phyloP scores from a whole-genome alignment of 2,797 vertebrate species.

The Diplodus sargus region DNA sequence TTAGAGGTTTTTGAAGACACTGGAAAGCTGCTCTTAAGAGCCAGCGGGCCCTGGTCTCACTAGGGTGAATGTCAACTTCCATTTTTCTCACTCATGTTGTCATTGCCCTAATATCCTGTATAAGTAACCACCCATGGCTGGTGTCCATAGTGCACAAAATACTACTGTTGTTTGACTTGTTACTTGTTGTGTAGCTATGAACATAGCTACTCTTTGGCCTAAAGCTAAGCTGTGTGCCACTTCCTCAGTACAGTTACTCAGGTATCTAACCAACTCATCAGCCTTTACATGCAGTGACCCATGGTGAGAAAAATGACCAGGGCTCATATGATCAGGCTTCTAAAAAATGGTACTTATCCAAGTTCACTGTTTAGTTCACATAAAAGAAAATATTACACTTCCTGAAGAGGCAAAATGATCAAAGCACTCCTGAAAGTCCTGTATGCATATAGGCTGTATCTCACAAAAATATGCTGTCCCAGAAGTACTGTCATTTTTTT shows the following conservation, averaged over 20 bases:
- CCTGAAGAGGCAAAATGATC: slow-evolving; percentile 38
- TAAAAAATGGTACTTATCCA: slow-evolving; percentile 26
- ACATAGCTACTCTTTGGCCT: slow-evolving; percentile 65
- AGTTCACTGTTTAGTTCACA: slow-evolving; percentile 44
- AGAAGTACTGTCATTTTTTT: slow-evolving; percentile 48
- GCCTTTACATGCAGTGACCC: slow-evolving; percentile 71
- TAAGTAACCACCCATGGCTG: slow-evolving; percentile 52
- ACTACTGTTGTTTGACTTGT: slow-evolving; percentile 67
- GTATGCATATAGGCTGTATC: slow-evolving; percentile 45
- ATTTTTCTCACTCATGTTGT: slow-evolving; percentile 65
- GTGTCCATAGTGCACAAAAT: slow-evolving; percentile 63
- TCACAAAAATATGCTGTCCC: slow-evolving; percentile 47
- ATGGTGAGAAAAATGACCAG: slow-evolving; percentile 64
- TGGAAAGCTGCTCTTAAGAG: slow-evolving; percentile 61
- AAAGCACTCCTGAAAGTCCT: slow-evolving; percentile 29
- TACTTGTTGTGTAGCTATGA: slow-evolving; percentile 63
- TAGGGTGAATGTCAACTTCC: slow-evolving; percentile 48
- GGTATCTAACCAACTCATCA: slow-evolving; percentile 80
- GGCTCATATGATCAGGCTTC: slow-evolving; percentile 39
- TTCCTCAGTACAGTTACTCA: slow-evolving; percentile 81
- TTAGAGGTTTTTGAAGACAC: slow-evolving; percentile 51
- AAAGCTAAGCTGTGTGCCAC: slow-evolving; percentile 68
- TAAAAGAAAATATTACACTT: slow-evolving; percentile 16
- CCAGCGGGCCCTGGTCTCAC: slow-evolving; percentile 32
- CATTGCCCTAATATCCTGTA: slow-evolving; percentile 42